Evolutionary conservation across 2,797 vertebrate genomes (phyloP), one percentile per base, ranked within the genome.

Genomic region (Vultur gryphus): DNA sequence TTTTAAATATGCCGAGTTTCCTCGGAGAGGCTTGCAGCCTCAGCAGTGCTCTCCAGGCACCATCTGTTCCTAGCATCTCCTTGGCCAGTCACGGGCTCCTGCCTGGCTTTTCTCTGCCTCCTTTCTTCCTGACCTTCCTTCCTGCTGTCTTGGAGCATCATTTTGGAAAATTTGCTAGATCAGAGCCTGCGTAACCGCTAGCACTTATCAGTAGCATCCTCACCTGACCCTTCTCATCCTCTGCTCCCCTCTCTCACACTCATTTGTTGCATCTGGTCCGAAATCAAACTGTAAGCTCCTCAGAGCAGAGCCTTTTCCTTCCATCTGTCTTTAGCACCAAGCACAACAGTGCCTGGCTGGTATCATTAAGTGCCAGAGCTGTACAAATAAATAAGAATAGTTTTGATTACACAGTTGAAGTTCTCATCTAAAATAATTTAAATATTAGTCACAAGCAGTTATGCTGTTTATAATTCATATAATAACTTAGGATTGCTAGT

Each of bases 361-460:
- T 69, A 17, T 39, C 16, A 3, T 62, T 85, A 59, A 62, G 52
- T 2, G 2, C 44, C n/a, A 57, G 26, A 58, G 57, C 76, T 46
- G 9, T 84, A 61, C 25, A 46, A 94, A 84, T 81, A 91, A 96
- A 67, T 85, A 80, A 69, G 72, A 88, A 75, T 62, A 39, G 61
- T 72, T 93, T 65, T 91, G 87, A 86, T 95, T 86, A 84, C 8
- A 4, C 46, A 31, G 24, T 46, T 39, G 33, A 89, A 66, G 44
- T 75, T 87, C 89, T 85, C 65, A 70, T 95, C 84, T 92, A 35
- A 93, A 95, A 85, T 91, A 89, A 94, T 96, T 87, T 87, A 84
- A 87, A 43, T 57, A 65, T 51, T 71, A 95, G 76, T 92, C 79
- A 84, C 55, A 76, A 81, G 79, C 11, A 1, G 26, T 84, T 94